phyloP scores from a whole-genome alignment of 2,113 vertebrate species.

The Perca schrenkii region DNA sequence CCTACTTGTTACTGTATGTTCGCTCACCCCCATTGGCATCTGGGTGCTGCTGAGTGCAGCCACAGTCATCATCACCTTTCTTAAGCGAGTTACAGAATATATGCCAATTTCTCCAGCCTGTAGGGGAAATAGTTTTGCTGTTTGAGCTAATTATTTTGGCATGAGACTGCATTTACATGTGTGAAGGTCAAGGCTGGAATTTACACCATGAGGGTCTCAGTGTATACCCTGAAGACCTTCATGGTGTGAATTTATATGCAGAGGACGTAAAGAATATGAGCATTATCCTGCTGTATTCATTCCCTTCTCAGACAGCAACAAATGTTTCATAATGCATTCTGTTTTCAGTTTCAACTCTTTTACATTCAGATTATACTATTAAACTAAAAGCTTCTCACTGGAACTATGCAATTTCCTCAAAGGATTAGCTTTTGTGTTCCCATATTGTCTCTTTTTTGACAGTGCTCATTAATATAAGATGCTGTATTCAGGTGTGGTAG shows the following conservation, averaged over 20 bases:
- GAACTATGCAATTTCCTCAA: slow-evolving; percentile 39
- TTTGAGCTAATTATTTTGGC: slow-evolving; percentile 44
- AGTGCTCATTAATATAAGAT: slow-evolving; percentile 28
- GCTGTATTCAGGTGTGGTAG: neutral
- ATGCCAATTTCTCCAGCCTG: slow-evolving; percentile 18
- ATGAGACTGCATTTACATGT: slow-evolving; percentile 39
- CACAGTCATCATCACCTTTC: neutral
- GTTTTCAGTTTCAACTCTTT: slow-evolving; percentile 24
- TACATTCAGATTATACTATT: slow-evolving; percentile 52
- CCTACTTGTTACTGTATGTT: neutral
- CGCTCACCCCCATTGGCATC: neutral
- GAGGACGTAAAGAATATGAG: slow-evolving; percentile 20
- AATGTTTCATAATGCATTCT: slow-evolving; percentile 29
- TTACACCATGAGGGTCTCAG: neutral
- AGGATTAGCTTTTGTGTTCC: slow-evolving; percentile 21
- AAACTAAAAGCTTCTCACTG: slow-evolving; percentile 54
- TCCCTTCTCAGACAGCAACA: slow-evolving; percentile 23
- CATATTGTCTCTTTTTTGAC: slow-evolving; percentile 35
- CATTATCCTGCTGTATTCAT: slow-evolving; percentile 40
- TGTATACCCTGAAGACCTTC: slow-evolving; percentile 14
- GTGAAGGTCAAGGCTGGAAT: slow-evolving; percentile 48
- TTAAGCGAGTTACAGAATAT: slow-evolving; percentile 4
- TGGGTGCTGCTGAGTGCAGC: neutral
- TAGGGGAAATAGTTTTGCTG: slow-evolving; percentile 15
- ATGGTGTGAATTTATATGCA: slow-evolving; percentile 28